These are phyloP conservation scores for Andinoacara biseriatus DNA, from an alignment of 2,113 vertebrate species.

Conservation along the genomic window DNA sequence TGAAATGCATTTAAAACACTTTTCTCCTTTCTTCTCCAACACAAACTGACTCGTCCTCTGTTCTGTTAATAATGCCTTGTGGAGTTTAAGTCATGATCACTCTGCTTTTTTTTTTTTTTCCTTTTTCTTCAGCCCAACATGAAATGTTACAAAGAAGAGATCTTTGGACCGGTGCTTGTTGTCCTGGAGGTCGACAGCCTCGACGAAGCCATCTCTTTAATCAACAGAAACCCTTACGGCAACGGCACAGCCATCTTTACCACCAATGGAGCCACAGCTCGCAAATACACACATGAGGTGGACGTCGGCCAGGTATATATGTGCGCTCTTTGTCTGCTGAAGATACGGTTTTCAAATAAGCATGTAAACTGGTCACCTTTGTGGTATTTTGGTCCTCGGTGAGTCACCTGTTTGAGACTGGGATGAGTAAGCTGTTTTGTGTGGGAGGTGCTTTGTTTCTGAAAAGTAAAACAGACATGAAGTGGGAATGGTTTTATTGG, in stretches of 20 bases:
- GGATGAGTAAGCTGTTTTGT: conserved; percentile 9
- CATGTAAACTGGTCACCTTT: not conserved
- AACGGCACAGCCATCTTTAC: conserved; percentile 99
- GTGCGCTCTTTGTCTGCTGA: rapidly evolving
- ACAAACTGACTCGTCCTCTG: not conserved
- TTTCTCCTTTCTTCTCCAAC: not conserved
- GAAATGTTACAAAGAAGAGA: conserved; percentile 96
- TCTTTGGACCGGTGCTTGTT: conserved; percentile 95
- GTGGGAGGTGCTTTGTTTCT: not conserved
- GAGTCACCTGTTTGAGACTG: conserved; percentile 16
- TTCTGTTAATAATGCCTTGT: not conserved
- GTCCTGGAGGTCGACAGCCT: conserved; percentile 89
- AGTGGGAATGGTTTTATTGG: conserved; percentile 11
- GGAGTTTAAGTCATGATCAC: not conserved
- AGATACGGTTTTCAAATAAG: not conserved
- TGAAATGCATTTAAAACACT: not conserved
- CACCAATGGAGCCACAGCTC: conserved; percentile 93
- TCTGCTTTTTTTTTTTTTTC: conserved; percentile 25
- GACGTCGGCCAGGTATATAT: conserved; percentile 92
- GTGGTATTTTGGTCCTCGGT: conserved; percentile 12
- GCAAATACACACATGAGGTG: conserved; percentile 93
- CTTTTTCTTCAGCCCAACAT: conserved; percentile 84
- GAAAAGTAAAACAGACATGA: conserved; percentile 9
- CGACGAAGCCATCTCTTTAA: conserved; percentile 91
- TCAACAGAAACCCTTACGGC: conserved; percentile 94